These are phyloP conservation scores for Sylvicola fuscatus DNA, from an alignment of 2,888 invertebrate species.

Conservation along the genomic window DNA sequence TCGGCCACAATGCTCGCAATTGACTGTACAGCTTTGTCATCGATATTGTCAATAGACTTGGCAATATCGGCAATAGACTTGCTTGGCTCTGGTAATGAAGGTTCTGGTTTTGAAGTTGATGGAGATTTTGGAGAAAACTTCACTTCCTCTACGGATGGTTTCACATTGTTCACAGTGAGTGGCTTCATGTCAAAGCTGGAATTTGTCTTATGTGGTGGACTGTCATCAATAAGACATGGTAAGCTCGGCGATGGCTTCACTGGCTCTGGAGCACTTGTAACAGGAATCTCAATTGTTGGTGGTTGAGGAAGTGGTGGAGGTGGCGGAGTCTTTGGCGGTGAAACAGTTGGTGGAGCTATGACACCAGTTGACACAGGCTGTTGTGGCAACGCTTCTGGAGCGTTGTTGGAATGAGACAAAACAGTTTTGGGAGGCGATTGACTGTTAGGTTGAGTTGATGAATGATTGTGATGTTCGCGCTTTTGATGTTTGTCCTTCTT, in stretches of 20 bases:
- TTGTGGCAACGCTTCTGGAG: background rate
- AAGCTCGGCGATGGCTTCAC: conserved; percentile 36
- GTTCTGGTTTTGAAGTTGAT: too few species aligned
- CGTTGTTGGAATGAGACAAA: conserved; percentile 9
- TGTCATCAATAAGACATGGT: conserved; percentile 39
- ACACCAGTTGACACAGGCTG: conserved; percentile 8
- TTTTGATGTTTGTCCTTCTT: conserved; percentile 56
- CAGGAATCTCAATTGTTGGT: too few species aligned
- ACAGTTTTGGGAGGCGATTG: too few species aligned
- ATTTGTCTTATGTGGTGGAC: conserved; percentile 31
- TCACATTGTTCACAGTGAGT: conserved; percentile 3
- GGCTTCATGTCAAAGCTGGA: too few species aligned
- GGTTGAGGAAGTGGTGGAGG: too few species aligned
- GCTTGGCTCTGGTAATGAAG: conserved; percentile 28
- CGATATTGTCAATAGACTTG: conserved; percentile 42
- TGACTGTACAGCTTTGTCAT: conserved; percentile 63
- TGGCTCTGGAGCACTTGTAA: conserved; percentile 8
- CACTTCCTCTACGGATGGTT: conserved; percentile 9
- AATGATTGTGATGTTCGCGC: conserved; percentile 44
- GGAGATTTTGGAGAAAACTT: background rate
- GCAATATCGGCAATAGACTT: conserved; percentile 47
- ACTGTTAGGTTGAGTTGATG: conserved; percentile 7
- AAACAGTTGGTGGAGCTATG: conserved; percentile 17
- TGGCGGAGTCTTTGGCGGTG: background rate
- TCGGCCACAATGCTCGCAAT: conserved; percentile 39